These are phyloP conservation scores for Prunella fulvescens DNA, from an alignment of 2,113 vertebrate genomes.

Conservation along the genomic window DNA sequence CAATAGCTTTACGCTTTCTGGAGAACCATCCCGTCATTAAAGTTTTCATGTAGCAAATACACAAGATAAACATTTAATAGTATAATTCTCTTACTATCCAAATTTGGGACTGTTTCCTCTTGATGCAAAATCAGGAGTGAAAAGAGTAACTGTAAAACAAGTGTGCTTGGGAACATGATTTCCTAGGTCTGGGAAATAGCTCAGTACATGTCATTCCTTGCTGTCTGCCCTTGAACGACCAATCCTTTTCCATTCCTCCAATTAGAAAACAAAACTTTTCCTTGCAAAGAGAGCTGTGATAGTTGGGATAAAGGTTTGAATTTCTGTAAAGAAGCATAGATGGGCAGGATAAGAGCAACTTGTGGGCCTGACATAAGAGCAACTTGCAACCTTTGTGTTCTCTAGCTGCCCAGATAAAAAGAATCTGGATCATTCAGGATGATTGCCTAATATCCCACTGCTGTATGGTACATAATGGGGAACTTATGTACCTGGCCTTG, in stretches of 20 bases:
- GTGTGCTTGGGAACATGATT: not conserved
- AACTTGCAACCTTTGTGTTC: not conserved
- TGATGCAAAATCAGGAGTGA: not conserved
- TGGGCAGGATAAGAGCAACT: not conserved
- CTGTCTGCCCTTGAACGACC: not conserved
- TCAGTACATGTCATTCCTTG: not conserved
- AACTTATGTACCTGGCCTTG: not conserved
- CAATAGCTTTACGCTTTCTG: not conserved
- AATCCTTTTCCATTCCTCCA: not conserved
- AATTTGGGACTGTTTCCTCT: not conserved
- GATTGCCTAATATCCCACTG: not conserved
- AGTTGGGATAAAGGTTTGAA: not conserved
- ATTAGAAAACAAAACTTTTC: not conserved
- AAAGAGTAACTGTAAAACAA: not conserved
- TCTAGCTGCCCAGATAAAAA: not conserved
- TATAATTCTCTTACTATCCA: not conserved
- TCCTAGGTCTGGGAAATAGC: not conserved
- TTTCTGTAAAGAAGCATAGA: not conserved
- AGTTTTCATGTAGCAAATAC: not conserved
- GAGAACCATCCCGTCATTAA: not conserved
- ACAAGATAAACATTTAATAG: not conserved
- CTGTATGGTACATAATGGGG: not conserved
- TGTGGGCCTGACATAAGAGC: not conserved
- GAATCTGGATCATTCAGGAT: not conserved
- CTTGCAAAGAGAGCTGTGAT: not conserved